These are phyloP conservation scores for Drosophila tropicalis DNA, from an alignment of 1,140 invertebrate species.

Conservation along the genomic window DNA sequence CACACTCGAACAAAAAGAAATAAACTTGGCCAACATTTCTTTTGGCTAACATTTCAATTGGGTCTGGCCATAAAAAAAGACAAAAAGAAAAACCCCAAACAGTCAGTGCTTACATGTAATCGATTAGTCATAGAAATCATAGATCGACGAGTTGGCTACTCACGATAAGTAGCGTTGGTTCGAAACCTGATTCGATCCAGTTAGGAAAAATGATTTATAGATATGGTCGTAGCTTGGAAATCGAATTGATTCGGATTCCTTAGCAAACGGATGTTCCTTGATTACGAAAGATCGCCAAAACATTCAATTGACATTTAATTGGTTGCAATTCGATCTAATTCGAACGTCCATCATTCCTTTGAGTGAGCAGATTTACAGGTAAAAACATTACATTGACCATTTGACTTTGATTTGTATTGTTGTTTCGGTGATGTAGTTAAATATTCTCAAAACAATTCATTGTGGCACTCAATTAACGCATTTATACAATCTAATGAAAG, in stretches of 20 bases:
- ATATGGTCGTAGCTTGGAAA: too few species aligned
- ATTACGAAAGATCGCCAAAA: too few species aligned
- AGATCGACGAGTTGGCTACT: not conserved
- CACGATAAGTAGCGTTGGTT: not conserved
- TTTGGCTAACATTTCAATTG: slow-evolving; percentile 74
- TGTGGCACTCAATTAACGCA: slow-evolving; percentile 76
- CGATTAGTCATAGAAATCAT: not conserved
- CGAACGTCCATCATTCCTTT: not conserved
- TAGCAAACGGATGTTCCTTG: too few species aligned
- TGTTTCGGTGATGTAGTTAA: slow-evolving; percentile 26
- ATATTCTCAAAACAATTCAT: slow-evolving; percentile 53
- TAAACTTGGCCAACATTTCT: slow-evolving; percentile 31
- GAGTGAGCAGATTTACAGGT: not conserved
- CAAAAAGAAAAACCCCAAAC: slow-evolving; percentile 5
- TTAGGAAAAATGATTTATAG: too few species aligned
- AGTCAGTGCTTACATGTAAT: slow-evolving; percentile 11
- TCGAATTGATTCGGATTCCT: too few species aligned
- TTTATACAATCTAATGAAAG: slow-evolving; percentile 66
- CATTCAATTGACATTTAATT: too few species aligned
- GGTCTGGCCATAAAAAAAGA: slow-evolving; percentile 45
- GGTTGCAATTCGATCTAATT: too few species aligned
- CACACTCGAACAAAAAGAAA: not conserved
- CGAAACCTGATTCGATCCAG: too few species aligned
- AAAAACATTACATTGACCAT: slow-evolving; percentile 46
- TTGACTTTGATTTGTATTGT: slow-evolving; percentile 55